Evolutionary conservation across 2,797 vertebrate genomes (phyloP).

Genomic region (Chrosomus eos): DNA sequence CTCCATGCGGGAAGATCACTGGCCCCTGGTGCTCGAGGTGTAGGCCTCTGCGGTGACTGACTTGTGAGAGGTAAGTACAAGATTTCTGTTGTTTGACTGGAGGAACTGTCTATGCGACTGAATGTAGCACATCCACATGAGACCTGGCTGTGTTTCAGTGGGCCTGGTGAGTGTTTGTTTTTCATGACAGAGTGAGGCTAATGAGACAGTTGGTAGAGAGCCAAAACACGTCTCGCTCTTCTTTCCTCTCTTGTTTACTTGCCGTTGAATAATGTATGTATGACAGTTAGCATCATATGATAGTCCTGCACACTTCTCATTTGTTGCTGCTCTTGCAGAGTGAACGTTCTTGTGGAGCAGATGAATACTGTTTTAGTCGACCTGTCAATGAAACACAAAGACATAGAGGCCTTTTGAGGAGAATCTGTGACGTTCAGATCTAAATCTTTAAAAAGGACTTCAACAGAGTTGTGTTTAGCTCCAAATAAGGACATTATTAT

Average conservation of each 20-base stretch:
- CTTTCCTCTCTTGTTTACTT: conserved; percentile 79
- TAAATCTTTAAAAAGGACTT: conserved; percentile 9
- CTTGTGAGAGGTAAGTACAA: not conserved
- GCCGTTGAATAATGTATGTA: conserved; percentile 76
- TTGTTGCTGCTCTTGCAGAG: conserved; percentile 23
- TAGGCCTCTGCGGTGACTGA: not conserved
- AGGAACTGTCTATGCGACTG: conserved; percentile 59
- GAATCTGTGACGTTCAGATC: conserved; percentile 3
- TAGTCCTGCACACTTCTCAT: conserved; percentile 28
- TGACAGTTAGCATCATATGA: conserved; percentile 72
- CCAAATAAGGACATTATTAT: conserved; percentile 11
- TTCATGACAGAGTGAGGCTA: conserved; percentile 81
- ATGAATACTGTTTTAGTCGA: not conserved
- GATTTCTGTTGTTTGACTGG: conserved; percentile 16
- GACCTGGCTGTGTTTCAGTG: conserved; percentile 72
- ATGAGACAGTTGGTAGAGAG: conserved; percentile 80
- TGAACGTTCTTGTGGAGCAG: conserved; percentile 10
- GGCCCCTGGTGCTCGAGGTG: not conserved
- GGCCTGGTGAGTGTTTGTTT: conserved; percentile 75
- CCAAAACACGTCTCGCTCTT: conserved; percentile 67
- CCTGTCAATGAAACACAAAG: conserved; percentile 35
- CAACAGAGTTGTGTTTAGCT: conserved; percentile 11
- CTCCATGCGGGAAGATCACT: not conserved
- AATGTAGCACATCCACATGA: conserved; percentile 66
- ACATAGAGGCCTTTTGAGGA: not conserved